Evolutionary conservation across 2,113 vertebrate genomes (phyloP).

Genomic region (Sigmodon hispidus): DNA sequence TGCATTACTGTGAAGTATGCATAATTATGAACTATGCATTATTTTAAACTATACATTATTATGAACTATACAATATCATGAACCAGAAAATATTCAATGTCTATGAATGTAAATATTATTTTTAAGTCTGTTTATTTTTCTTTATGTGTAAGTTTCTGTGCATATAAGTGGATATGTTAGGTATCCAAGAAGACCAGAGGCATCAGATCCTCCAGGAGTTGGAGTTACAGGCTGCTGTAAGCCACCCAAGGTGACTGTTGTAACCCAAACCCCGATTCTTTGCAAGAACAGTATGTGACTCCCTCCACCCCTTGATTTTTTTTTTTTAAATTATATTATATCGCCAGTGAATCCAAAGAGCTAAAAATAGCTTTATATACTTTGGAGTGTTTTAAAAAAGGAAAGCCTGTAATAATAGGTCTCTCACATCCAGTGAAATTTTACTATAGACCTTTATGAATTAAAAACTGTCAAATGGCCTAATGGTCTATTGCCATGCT

Average conservation of each 20-base stretch:
- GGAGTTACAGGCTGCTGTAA: background rate
- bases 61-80: background rate
- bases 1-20: background rate
- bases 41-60: too few species aligned
- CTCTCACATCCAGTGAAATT: background rate
- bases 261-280: background rate
- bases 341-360: background rate
- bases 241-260: background rate
- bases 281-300: background rate
- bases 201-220: background rate
- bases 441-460: background rate
- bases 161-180: background rate
- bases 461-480: background rate
- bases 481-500: background rate
- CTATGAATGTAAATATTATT: conserved; percentile 5
- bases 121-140: background rate
- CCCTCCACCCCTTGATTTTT: background rate
- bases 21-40: background rate
- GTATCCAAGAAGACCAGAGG: background rate
- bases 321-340: conserved; percentile 45
- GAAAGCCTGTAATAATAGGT: background rate
- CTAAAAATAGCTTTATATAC: background rate
- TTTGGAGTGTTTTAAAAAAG: background rate
- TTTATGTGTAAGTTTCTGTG: too few species aligned
- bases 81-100: conserved; percentile 48